Conservation (phyloP, 2,113 vertebrate genomes). For the Columba janthina region DNA sequence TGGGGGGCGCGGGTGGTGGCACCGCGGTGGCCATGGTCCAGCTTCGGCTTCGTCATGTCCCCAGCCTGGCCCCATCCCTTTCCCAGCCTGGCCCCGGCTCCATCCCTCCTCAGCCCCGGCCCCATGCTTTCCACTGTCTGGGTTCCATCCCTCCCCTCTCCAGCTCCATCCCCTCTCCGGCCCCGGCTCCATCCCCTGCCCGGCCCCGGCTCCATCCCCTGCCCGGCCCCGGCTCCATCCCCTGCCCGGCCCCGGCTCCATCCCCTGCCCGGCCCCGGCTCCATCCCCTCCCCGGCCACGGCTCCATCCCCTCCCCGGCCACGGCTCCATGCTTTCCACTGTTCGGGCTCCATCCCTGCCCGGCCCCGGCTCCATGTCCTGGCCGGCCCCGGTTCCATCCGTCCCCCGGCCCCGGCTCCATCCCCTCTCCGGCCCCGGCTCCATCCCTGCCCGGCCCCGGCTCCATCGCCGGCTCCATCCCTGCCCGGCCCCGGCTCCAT, state of each 20-base stretch:
- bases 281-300: no score
- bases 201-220: background rate
- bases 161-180: no score
- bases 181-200: no score
- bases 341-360: no score
- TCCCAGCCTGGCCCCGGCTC: background rate
- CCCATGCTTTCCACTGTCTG: background rate
- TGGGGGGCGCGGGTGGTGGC: background rate
- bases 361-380: background rate
- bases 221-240: no score
- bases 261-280: accelerated
- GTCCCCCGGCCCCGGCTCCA: no score
- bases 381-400: accelerated
- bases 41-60: background rate
- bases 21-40: background rate
- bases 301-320: no score
- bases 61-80: background rate
- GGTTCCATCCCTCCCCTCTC: background rate
- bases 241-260: background rate
- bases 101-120: background rate
- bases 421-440: background rate
- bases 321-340: background rate
- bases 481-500: no score
- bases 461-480: no score
- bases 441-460: no score